Base-by-base conservation (phyloP, 2,888 invertebrate species). In the Cabera pusaria region DNA sequence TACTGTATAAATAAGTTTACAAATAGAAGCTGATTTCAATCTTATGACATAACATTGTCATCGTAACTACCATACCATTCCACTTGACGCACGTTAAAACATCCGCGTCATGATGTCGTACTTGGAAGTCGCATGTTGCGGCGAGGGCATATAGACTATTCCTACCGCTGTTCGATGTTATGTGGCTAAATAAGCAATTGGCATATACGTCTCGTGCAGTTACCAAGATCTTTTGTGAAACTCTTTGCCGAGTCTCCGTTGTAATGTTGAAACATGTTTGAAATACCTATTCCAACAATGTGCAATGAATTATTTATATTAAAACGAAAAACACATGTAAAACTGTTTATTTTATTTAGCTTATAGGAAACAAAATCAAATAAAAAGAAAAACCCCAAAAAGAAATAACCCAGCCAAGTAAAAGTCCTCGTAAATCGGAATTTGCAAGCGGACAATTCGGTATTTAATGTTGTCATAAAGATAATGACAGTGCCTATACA, bases 221-320 rank as follows among this genome's bases (percentile, higher is more conserved):
- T 11, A 31, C 21, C 17, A n/a, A n/a, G n/a, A n/a, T n/a, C n/a
- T n/a, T n/a, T n/a, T n/a, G n/a, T n/a, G n/a, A n/a, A n/a, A n/a
- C 23, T 18, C 33, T 36, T 26, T 36, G 25, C 21, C 26, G 17
- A 28, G 31, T 27, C 18, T 28, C 17, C n/a, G 7, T 19, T 46
- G 41, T 41, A 32, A 42, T 20, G 26, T 33, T 29, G 19, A 27
- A 25, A 42, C 14, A 26, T 29, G 11, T 43, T 37, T 39, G 22
- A 26, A 20, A 36, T 39, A 43, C n/a, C n/a, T n/a, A n/a, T 37
- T 40, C 28, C 36, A 36, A 28, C 27, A 25, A 29, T 43, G 43
- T 47, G 39, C 43, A 42, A 34, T 32, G 8, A 35, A 43, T 31
- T 28, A 40, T n/a, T 17, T 14, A 33, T 40, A 28, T 28, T 19